phyloP scores from a whole-genome alignment of 2,888 invertebrate species.

The Bugulina stolonifera region DNA sequence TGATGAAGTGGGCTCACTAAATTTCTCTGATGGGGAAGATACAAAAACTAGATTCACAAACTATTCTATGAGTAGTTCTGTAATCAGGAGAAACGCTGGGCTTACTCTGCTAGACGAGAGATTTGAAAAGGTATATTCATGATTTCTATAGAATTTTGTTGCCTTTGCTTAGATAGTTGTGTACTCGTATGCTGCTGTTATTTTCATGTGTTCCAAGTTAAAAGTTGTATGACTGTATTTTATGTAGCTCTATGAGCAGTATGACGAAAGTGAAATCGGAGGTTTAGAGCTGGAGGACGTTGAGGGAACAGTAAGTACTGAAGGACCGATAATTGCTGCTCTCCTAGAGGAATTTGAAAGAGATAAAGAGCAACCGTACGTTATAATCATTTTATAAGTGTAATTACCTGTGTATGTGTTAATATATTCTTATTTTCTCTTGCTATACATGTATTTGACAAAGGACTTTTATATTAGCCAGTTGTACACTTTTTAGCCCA shows the following conservation, averaged over 20 bases:
- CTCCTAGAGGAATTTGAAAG: constrained; percentile 67
- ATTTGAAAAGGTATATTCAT: constrained; percentile 69
- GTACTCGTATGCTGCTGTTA: background rate
- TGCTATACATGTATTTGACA: too few species aligned
- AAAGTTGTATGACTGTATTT: background rate
- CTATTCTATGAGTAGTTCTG: constrained; percentile 88
- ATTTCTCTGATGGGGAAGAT: constrained; percentile 56
- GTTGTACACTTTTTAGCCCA: too few species aligned
- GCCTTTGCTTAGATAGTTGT: background rate
- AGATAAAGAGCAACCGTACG: constrained; percentile 35
- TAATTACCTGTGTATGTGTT: too few species aligned
- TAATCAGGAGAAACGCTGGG: constrained; percentile 76
- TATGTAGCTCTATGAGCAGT: constrained; percentile 67
- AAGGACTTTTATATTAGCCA: too few species aligned
- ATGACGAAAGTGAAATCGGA: constrained; percentile 83
- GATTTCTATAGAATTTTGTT: background rate
- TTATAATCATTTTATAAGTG: too few species aligned
- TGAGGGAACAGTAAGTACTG: constrained; percentile 68
- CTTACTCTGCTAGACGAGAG: constrained; percentile 74
- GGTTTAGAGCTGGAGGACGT: constrained; percentile 84
- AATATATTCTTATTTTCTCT: too few species aligned
- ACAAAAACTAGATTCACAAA: constrained; percentile 82
- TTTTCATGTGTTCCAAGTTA: background rate
- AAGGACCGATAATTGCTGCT: constrained; percentile 65
- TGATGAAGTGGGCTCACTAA: constrained; percentile 32